phyloP scores from a whole-genome alignment of 2,888 invertebrate genomes.

The Drosophila anomalipes region DNA sequence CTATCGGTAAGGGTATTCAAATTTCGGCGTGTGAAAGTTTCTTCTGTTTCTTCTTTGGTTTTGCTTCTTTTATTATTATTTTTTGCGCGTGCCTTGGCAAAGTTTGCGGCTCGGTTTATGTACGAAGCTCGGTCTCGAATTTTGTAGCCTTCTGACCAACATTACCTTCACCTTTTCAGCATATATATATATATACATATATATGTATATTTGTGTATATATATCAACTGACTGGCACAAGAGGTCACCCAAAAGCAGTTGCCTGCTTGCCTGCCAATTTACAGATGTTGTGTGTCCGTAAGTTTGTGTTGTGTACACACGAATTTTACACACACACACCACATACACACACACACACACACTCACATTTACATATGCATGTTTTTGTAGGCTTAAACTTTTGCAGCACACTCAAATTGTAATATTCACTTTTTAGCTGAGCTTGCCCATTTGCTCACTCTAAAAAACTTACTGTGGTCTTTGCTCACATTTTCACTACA shows the following conservation, averaged over 20 bases:
- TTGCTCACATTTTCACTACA: constrained; percentile 26
- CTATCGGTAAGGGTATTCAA: not conserved
- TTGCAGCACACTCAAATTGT: constrained; percentile 65
- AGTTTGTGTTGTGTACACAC: constrained; percentile 31
- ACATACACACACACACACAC: constrained; percentile 19
- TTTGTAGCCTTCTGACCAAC: constrained; percentile 68
- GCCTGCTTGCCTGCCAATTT: constrained; percentile 69
- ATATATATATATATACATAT: constrained; percentile 35
- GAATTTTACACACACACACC: constrained; percentile 44
- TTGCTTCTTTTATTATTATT: constrained; percentile 37
- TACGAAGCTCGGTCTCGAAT: constrained; percentile 59
- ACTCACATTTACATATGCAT: constrained; percentile 6
- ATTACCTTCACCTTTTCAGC: constrained; percentile 73
- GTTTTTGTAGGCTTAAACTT: constrained; percentile 59
- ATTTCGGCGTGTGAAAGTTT: constrained; percentile 25
- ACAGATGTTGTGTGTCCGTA: constrained; percentile 64
- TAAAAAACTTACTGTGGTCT: constrained; percentile 67
- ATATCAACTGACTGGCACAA: constrained; percentile 55
- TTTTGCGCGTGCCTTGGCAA: constrained; percentile 60
- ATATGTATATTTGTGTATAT: constrained; percentile 12
- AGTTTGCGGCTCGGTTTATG: constrained; percentile 74
- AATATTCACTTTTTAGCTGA: constrained; percentile 72
- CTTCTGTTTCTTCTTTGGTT: constrained; percentile 1
- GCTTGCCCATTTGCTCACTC: constrained; percentile 44
- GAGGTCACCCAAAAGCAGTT: constrained; percentile 67